A percentile compares a stretch with the other conserved stretches of the same genome.
phyloP scores from a whole-genome alignment of 1,140 invertebrate genomes.

The Drosophila azteca region DNA sequence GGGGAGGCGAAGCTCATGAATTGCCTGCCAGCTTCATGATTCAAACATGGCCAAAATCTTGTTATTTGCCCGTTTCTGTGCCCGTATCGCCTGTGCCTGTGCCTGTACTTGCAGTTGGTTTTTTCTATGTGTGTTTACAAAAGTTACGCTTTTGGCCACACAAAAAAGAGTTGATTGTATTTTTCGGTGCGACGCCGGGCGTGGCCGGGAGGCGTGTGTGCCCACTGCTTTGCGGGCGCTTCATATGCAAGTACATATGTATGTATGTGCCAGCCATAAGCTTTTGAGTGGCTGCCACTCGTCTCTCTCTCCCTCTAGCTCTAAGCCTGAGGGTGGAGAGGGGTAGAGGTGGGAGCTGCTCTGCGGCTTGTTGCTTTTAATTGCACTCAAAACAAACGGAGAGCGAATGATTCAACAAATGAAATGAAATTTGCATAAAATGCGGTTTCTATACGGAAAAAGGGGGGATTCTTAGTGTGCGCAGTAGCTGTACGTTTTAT shows the following conservation, averaged over 20 bases:
- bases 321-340: slow-evolving; percentile 30
- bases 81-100: slow-evolving; percentile 30
- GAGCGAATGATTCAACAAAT: slow-evolving; percentile 1
- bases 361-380: slow-evolving; percentile 32
- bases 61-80: slow-evolving; percentile 58
- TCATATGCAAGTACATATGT: too few relatives aligned
- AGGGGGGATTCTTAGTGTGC: too few relatives aligned
- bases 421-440: slow-evolving; percentile 7
- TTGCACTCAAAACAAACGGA: slow-evolving; percentile 3
- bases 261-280: slow-evolving; percentile 51
- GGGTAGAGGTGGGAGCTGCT: background rate
- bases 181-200: background rate
- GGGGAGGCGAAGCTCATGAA: slow-evolving; percentile 2
- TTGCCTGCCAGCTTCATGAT: slow-evolving; percentile 41
- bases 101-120: slow-evolving; percentile 32
- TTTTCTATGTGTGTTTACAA: slow-evolving; percentile 43
- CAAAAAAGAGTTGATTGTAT: slow-evolving; percentile 12
- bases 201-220: background rate
- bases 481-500: too few relatives aligned
- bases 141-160: slow-evolving; percentile 32
- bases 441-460: background rate
- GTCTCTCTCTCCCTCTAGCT: background rate
- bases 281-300: slow-evolving; percentile 59
- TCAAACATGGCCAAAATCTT: slow-evolving; percentile 62
- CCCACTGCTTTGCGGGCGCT: slow-evolving; percentile 31